These are phyloP conservation scores for Thomomys bottae DNA, from an alignment of 2,113 vertebrate genomes.

Conservation along the genomic window DNA sequence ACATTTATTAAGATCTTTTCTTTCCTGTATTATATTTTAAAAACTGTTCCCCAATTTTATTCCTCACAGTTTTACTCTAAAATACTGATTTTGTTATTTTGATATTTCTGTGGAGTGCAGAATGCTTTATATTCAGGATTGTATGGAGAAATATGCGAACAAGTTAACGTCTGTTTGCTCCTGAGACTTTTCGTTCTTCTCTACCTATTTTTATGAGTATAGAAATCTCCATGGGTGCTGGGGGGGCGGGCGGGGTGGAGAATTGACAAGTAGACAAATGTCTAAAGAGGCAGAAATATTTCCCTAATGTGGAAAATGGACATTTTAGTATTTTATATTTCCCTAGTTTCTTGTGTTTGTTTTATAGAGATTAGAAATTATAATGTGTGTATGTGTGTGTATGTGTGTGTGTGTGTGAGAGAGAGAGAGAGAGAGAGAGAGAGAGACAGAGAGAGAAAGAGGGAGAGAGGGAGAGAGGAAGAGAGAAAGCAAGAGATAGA, in stretches of 20 bases:
- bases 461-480: no score
- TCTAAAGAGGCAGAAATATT: neutral
- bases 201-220: neutral
- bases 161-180: conserved; percentile 1
- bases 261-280: neutral
- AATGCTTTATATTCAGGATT: neutral
- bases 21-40: conserved; percentile 32
- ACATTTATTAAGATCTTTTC: neutral
- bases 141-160: conserved; percentile 23
- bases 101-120: neutral
- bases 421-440: no score
- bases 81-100: neutral
- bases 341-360: neutral
- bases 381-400: neutral
- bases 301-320: neutral
- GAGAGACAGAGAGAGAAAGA: neutral
- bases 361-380: conserved; percentile 1
- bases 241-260: no score
- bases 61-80: neutral
- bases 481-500: no score
- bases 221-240: neutral
- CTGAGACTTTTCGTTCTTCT: neutral
- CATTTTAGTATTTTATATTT: conserved; percentile 29
- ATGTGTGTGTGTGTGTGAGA: neutral
- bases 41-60: neutral